These are phyloP conservation scores for Erethizon dorsatum DNA, from an alignment of 2,797 vertebrate genomes.

Conservation along the genomic window DNA sequence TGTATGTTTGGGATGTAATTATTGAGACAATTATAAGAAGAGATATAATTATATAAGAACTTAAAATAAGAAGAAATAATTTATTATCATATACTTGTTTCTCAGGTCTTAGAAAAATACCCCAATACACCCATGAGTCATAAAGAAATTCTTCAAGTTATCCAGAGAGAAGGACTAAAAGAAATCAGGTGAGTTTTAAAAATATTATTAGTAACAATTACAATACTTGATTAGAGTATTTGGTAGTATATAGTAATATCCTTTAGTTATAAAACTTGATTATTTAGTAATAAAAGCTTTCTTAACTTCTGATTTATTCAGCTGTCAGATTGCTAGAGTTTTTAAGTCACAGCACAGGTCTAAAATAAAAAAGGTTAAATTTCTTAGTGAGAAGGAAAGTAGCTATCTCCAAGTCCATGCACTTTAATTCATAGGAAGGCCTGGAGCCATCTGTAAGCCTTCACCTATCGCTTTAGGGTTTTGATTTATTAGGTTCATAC, in stretches of 20 bases:
- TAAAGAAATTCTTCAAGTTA: slow-evolving; percentile 99
- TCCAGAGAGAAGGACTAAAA: slow-evolving; percentile 98
- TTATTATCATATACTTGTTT: slow-evolving; percentile 81
- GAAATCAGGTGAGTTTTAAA: slow-evolving; percentile 96
- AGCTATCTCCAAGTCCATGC: slow-evolving; percentile 45
- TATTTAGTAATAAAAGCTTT: slow-evolving; percentile 65
- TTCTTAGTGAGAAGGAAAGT: slow-evolving; percentile 3
- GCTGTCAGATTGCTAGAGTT: slow-evolving; percentile 35
- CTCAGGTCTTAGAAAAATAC: slow-evolving; percentile 98
- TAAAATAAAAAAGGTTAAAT: slow-evolving; percentile 64
- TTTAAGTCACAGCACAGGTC: slow-evolving; percentile 42
- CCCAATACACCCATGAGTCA: slow-evolving; percentile 99
- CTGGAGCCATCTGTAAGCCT: slow-evolving; percentile 75
- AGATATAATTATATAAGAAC: slow-evolving; percentile 44
- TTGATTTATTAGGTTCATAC: slow-evolving; percentile 15
- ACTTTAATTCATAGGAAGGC: slow-evolving; percentile 65
- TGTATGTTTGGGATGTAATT: slow-evolving; percentile 57
- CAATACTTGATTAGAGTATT: slow-evolving; percentile 44
- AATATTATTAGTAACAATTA: slow-evolving; percentile 67
- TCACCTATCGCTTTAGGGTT: slow-evolving; percentile 73
- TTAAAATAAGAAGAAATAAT: slow-evolving; percentile 72
- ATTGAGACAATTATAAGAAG: slow-evolving; percentile 34
- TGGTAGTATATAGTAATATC: neutral
- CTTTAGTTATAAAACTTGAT: slow-evolving; percentile 41
- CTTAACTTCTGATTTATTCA: slow-evolving; percentile 69